phyloP scores from a whole-genome alignment of 2,888 invertebrate genomes.

The Priocnemis perturbator region DNA sequence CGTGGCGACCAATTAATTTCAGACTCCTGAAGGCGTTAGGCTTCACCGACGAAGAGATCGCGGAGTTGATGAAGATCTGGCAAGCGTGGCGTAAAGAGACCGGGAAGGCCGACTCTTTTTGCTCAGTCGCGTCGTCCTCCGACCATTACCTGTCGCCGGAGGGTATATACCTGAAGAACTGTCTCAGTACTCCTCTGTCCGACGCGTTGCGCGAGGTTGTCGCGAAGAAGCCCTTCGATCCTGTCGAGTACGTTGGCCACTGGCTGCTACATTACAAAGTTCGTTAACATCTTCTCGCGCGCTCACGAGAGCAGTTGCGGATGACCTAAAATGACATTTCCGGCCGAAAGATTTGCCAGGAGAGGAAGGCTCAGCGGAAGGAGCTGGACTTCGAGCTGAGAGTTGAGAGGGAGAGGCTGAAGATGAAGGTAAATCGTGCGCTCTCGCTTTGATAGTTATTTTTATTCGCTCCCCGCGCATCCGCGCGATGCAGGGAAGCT shows the following conservation, averaged over 20 bases:
- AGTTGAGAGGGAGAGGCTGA: slow-evolving; percentile 27
- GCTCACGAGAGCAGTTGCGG: neutral
- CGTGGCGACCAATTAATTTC: neutral
- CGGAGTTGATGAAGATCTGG: slow-evolving; percentile 23
- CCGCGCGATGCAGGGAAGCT: neutral
- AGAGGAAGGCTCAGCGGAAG: slow-evolving; percentile 11
- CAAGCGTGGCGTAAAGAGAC: slow-evolving; percentile 13
- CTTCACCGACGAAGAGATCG: slow-evolving; percentile 22
- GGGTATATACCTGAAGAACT: slow-evolving; percentile 45
- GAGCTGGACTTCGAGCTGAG: slow-evolving; percentile 36
- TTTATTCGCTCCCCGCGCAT: slow-evolving; percentile 1
- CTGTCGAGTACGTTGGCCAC: slow-evolving; percentile 67
- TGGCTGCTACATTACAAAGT: slow-evolving; percentile 66
- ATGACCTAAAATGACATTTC: neutral
- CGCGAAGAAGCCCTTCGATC: slow-evolving; percentile 60
- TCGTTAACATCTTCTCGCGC: slow-evolving; percentile 1
- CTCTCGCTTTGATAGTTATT: neutral
- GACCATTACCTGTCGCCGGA: slow-evolving; percentile 32
- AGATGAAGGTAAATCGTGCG: slow-evolving; percentile 19
- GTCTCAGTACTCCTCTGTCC: slow-evolving; percentile 48
- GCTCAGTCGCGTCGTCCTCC: slow-evolving; percentile 21
- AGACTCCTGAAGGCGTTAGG: slow-evolving; percentile 36
- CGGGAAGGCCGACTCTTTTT: slow-evolving; percentile 21
- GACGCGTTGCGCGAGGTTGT: slow-evolving; percentile 60
- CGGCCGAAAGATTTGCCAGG: slow-evolving; percentile 38